These are phyloP conservation scores for Taeniopygia guttata DNA, from an alignment of 2,797 vertebrate genomes.

Conservation along the genomic window DNA sequence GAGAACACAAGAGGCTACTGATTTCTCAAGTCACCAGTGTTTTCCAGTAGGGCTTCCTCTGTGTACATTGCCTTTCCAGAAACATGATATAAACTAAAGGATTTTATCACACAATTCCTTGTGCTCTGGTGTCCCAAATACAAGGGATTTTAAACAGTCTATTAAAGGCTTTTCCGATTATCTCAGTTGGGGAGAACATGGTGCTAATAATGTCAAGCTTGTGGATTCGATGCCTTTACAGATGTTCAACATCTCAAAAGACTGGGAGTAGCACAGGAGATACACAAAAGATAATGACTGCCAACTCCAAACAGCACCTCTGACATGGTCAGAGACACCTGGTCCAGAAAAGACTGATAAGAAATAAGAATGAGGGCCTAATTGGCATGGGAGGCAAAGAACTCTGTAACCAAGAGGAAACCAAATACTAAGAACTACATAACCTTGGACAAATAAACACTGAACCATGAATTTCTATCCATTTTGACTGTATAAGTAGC, in stretches of 20 bases:
- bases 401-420: neutral
- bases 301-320: neutral
- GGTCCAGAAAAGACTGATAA: neutral
- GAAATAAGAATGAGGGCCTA: neutral
- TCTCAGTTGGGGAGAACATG: neutral
- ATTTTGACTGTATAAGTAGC: neutral
- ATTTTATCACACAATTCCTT: neutral
- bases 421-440: neutral
- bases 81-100: neutral
- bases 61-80: neutral
- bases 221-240: accelerated
- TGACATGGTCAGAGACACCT: neutral
- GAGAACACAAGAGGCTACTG: neutral
- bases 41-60: neutral
- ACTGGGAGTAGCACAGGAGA: too few relatives aligned
- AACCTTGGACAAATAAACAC: neutral
- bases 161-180: neutral
- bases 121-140: neutral
- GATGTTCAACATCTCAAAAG: too few relatives aligned
- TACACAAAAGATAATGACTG: accelerated
- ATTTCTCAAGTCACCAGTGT: neutral
- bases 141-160: neutral
- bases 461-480: too few relatives aligned
- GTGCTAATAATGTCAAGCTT: neutral
- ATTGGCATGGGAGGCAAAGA: accelerated